These are phyloP conservation scores for Teleogryllus oceanicus DNA, from an alignment of 2,888 invertebrate genomes.

Conservation along the genomic window DNA sequence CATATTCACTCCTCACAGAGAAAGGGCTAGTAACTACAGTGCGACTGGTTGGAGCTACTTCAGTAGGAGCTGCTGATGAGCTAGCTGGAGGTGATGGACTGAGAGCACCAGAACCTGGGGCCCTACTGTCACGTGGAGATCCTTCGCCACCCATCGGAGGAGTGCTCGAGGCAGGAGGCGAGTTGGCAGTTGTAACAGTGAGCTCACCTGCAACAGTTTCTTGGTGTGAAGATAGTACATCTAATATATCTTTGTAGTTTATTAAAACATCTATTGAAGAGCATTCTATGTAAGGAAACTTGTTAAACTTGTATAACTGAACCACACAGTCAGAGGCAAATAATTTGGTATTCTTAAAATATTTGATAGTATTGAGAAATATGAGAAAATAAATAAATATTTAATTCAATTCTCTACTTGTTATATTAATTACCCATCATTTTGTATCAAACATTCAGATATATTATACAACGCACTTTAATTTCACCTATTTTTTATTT, in stretches of 20 bases:
- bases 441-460: too few species aligned
- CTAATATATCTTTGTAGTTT: background rate
- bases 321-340: too few species aligned
- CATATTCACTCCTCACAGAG: slow-evolving; percentile 63
- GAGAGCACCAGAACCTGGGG: slow-evolving; percentile 36
- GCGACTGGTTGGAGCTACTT: slow-evolving; percentile 38
- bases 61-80: slow-evolving; percentile 28
- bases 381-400: too few species aligned
- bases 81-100: slow-evolving; percentile 46
- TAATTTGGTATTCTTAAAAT: too few species aligned
- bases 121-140: slow-evolving; percentile 43
- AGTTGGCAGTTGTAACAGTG: slow-evolving; percentile 57
- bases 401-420: too few species aligned
- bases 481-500: too few species aligned
- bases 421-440: too few species aligned
- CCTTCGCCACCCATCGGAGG: slow-evolving; percentile 44
- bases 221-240: too few species aligned
- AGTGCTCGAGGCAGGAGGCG: slow-evolving; percentile 50
- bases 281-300: background rate
- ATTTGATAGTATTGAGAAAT: too few species aligned
- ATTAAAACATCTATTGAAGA: background rate
- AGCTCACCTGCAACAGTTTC: slow-evolving; percentile 49
- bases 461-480: too few species aligned
- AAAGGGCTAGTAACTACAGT: slow-evolving; percentile 46
- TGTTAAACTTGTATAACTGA: background rate